Base-by-base conservation (phyloP, 2,888 invertebrate species). In the Diachrysia chrysitis region DNA sequence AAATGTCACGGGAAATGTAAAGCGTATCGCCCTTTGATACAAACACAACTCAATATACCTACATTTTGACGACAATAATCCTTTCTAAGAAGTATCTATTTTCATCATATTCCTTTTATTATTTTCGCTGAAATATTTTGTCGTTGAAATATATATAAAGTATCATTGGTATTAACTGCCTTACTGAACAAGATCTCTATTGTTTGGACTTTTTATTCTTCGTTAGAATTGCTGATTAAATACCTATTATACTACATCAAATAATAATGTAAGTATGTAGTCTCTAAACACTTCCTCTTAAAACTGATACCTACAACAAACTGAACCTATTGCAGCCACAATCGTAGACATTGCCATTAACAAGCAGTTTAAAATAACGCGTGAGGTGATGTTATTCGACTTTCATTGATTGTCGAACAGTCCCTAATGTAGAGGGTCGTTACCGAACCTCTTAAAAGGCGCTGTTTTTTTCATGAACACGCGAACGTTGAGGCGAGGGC, bases 391-490 rank as follows among this genome's bases (percentile, higher is more conserved):
- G 37, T 69, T 54, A 57, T 48, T 42, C 14, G 68, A 58, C 66
- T 61, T 62, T 69, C 69, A 60, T 73, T 69, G 29, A 77, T 72
- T 63, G 67, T 66, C 56, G 57, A 69, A 57, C 54, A 59, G 48
- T 37, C 23, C 58, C 55, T 73, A 77, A 66, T 73, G 54, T 72
- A 37, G 3, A 14, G 37, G 48, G 48, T 58, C 69, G 58, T 66
- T 66, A 63, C 14, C 53, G 55, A 12, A 32, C 12, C 25, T 19
- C 51, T 62, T 63, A 63, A 66, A 63, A 59, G 64, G 46, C 60
- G 63, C 29, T 51, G 12, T 57, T 60, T 56, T 60, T 56, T 55
- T 23, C 9, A 14, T 35, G 51, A 51, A 16, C 58, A 69, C 42
- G n/a, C 5, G 0, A 42, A n/a, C 42, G 4, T 5, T 12, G 19